Evolutionary conservation across 53 echinoderm and acorn worm species (phyloP), one percentile per base, ranked within the genome.

Genomic region (Actinopyga echinites): DNA sequence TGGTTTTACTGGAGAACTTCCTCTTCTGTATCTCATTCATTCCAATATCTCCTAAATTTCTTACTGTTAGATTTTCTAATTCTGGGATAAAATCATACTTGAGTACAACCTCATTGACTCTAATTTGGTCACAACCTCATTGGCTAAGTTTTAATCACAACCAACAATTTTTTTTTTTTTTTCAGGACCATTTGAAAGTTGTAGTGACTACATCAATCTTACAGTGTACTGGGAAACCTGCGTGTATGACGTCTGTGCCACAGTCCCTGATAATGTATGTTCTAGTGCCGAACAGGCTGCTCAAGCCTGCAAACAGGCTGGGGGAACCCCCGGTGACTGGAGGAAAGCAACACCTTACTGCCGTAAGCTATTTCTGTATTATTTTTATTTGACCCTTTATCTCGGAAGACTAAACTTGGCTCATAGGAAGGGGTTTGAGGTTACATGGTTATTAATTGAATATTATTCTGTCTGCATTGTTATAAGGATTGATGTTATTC

Each of bases 181-280:
- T 4, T 44, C 65, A 90, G 93, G 95, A 57, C 90, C 91, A 40
- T 93, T 95, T 62, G 82, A 65, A 42, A 31, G 75, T 36, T 95
- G 95, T 62, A 88, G 90, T 55, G 90, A 93, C 23, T 86, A 84
- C 56, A 86, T 95, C 30, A 86, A 88, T 55, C 93, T 90, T 4
- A 44, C 25, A 8, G 36, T 80, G 4, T 95, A 93, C 69, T 83
- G 92, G 55, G 67, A 82, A 21, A 64, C 95, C 9, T 95, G 95
- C 19, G 67, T 90, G 32, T 93, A 90, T 82, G 95, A 95, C 65
- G 79, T 95, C 21, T 95, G 95, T 83, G 95, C 90, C 73, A 90
- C 90, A 12, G 42, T 81, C 21, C 92, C 93, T 3, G 82, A 86
- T 24, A 60, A 78, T 19, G 29, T 90, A 23, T 95, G 95, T 57